A percentile compares a stretch with the other conserved stretches of the same genome.
These are phyloP conservation scores for Thamnaconus septentrionalis DNA, from an alignment of 2,113 vertebrate species.

Conservation along the genomic window DNA sequence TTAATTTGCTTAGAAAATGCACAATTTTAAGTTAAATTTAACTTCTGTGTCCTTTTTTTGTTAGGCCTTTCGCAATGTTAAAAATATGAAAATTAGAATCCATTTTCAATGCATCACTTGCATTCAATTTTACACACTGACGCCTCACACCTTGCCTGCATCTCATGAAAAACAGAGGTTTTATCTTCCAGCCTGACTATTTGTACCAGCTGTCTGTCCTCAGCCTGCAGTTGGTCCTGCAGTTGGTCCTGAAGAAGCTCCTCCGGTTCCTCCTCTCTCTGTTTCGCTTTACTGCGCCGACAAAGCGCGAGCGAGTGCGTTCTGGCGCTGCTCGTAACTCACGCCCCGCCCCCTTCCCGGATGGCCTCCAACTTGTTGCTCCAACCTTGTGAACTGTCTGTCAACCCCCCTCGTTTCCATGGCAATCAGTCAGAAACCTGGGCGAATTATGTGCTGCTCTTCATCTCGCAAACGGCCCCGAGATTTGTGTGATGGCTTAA, in stretches of 20 bases:
- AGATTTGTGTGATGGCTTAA: slow-evolving; percentile 69
- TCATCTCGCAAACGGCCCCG: slow-evolving; percentile 30
- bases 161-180: too few species aligned
- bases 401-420: slow-evolving; percentile 50
- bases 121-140: too few species aligned
- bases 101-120: too few species aligned
- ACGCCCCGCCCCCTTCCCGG: slow-evolving; percentile 26
- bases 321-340: slow-evolving; percentile 4
- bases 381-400: slow-evolving; percentile 50
- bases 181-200: too few species aligned
- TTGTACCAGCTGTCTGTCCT: slow-evolving; percentile 18
- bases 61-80: too few species aligned
- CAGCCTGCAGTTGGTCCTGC: slow-evolving; percentile 11
- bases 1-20: too few species aligned
- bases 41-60: too few species aligned
- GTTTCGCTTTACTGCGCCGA: slow-evolving; percentile 32
- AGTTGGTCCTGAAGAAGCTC: slow-evolving; percentile 12
- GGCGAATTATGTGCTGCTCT: slow-evolving; percentile 45
- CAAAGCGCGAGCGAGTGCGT: neutral
- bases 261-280: slow-evolving; percentile 22
- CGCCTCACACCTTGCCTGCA: too few species aligned
- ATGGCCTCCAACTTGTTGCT: slow-evolving; percentile 24
- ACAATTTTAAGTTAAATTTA: too few species aligned
- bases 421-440: slow-evolving; percentile 52
- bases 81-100: too few species aligned